Conservation (phyloP, 2,797 vertebrate species). For the Pseudopleuronectes americanus region DNA sequence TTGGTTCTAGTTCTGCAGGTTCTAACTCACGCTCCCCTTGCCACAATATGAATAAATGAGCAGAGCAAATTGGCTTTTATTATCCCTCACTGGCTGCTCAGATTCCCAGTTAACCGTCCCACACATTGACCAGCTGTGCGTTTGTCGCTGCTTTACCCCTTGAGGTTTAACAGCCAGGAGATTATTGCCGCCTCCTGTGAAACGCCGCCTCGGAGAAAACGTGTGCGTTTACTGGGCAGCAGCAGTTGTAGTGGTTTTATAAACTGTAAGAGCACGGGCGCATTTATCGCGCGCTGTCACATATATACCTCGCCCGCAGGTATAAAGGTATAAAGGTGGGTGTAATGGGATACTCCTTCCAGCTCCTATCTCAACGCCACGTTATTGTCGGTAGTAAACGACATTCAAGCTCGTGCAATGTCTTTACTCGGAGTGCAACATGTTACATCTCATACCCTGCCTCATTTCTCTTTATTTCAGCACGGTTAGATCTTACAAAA, state of each 20-base stretch:
- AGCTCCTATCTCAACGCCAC: constrained; percentile 6
- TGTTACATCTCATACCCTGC: not conserved
- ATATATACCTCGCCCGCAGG: constrained; percentile 42
- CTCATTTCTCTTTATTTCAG: not conserved
- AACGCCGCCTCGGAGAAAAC: constrained; percentile 24
- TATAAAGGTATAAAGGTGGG: constrained; percentile 40
- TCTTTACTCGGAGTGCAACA: not conserved
- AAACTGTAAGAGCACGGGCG: constrained; percentile 13
- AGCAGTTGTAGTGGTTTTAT: constrained; percentile 39
- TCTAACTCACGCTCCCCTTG: no score
- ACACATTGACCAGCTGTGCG: constrained; percentile 14
- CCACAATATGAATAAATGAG: not conserved
- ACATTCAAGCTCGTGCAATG: constrained; percentile 10
- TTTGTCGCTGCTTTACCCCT: constrained; percentile 15
- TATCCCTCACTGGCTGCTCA: not conserved
- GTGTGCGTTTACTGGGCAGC: not conserved
- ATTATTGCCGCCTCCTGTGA: constrained; percentile 23
- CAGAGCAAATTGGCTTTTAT: not conserved
- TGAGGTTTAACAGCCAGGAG: constrained; percentile 19
- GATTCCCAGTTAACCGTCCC: constrained; percentile 5
- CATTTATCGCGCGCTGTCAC: constrained; percentile 53
- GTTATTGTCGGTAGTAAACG: constrained; percentile 28
- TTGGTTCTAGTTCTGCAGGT: not conserved
- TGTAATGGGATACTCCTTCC: constrained; percentile 40
- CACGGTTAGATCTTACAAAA: no score